Evolutionary conservation across 2,113 vertebrate genomes (phyloP).

Genomic region (Cricetomys ansorgei): DNA sequence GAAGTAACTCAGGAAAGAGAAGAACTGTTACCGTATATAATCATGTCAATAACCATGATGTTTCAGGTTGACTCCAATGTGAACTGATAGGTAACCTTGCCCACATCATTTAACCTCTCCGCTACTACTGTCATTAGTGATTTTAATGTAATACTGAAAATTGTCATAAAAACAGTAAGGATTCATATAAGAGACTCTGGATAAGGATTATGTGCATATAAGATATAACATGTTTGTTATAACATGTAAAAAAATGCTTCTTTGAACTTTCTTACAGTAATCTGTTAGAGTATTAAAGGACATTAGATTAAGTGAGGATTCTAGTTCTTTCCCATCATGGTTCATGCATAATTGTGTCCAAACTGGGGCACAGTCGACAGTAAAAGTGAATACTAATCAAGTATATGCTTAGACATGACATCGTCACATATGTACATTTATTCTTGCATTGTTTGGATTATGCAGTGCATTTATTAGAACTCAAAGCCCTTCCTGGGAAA

Average conservation of each 20-base stretch:
- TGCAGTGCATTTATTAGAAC: not conserved
- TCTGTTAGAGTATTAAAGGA: conserved; percentile 27
- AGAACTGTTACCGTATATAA: not conserved
- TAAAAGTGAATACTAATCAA: not conserved
- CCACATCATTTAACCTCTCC: conserved; percentile 54
- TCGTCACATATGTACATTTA: not conserved
- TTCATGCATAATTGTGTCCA: conserved; percentile 14
- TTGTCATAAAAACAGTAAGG: conserved; percentile 58
- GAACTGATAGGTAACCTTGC: conserved; percentile 42
- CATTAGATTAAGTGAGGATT: conserved; percentile 30
- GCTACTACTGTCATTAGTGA: conserved; percentile 25
- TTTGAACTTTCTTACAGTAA: not conserved
- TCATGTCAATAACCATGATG: not conserved
- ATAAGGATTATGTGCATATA: not conserved
- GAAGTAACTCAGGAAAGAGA: not conserved
- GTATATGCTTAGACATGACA: not conserved
- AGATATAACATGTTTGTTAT: not conserved
- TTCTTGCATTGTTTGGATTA: not conserved
- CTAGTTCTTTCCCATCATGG: not conserved
- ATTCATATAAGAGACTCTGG: conserved; percentile 19
- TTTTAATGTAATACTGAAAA: conserved; percentile 46
- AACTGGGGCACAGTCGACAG: not conserved
- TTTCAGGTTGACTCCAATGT: conserved; percentile 13
- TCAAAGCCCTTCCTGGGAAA: not conserved
- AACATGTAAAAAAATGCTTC: not conserved